These are phyloP conservation scores for Cordilura impudica DNA, from an alignment of 2,888 invertebrate genomes.

Conservation along the genomic window DNA sequence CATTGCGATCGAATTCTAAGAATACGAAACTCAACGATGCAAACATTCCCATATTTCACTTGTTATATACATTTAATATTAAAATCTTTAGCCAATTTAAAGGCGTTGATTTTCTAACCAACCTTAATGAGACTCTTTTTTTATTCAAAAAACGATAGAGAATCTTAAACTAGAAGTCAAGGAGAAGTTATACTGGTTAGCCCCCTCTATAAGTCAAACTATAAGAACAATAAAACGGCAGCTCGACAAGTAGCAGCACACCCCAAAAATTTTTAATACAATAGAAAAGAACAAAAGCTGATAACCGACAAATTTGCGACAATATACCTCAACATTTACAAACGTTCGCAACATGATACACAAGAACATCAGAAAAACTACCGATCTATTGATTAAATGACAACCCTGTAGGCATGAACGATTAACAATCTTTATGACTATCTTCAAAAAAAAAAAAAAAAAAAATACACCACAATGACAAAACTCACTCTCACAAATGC, in stretches of 20 bases:
- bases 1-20: constrained; percentile 15
- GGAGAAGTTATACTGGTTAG: background rate
- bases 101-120: constrained; percentile 55
- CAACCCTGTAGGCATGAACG: constrained; percentile 44
- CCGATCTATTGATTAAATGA: background rate
- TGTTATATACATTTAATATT: constrained; percentile 22
- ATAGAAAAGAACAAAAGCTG: constrained; percentile 1
- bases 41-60: background rate
- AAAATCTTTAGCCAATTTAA: constrained; percentile 7
- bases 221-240: constrained; percentile 31
- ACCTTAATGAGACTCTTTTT: constrained; percentile 27
- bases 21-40: background rate
- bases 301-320: constrained; percentile 52
- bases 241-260: constrained; percentile 53
- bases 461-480: too few species aligned
- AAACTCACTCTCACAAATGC: constrained; percentile 63
- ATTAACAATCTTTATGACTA: constrained; percentile 61
- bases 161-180: constrained; percentile 7
- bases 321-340: constrained; percentile 51
- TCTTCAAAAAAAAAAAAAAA: constrained; percentile 41
- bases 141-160: background rate
- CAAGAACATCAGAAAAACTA: constrained; percentile 10
- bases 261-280: constrained; percentile 34
- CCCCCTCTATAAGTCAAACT: background rate
- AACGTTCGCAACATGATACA: constrained; percentile 42